These are phyloP conservation scores for Pionites leucogaster DNA, from an alignment of 2,113 vertebrate species.

Conservation along the genomic window DNA sequence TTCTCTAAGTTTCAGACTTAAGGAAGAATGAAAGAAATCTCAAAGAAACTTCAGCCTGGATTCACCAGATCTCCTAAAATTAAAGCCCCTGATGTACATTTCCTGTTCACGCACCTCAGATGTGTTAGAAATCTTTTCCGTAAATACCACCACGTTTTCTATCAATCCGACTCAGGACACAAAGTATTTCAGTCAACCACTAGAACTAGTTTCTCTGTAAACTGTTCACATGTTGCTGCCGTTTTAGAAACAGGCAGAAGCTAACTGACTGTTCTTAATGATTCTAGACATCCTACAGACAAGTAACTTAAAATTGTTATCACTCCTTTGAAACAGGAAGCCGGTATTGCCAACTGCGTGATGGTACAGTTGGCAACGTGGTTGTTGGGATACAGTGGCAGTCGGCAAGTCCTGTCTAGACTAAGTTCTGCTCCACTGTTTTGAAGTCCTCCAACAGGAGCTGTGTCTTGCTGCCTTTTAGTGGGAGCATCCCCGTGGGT, in stretches of 20 bases:
- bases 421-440: background rate
- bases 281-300: conserved; percentile 27
- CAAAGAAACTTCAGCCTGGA: background rate
- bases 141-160: conserved; percentile 15
- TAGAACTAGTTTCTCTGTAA: conserved; percentile 9
- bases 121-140: background rate
- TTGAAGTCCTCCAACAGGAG: background rate
- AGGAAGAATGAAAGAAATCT: background rate
- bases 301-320: conserved; percentile 2
- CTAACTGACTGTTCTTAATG: conserved; percentile 38
- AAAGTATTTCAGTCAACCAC: conserved; percentile 4
- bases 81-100: background rate
- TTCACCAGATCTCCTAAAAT: background rate
- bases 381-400: background rate
- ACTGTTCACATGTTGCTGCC: background rate
- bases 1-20: background rate
- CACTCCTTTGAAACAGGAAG: background rate
- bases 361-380: background rate
- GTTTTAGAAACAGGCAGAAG: conserved; percentile 9
- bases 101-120: background rate
- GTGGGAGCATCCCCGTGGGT: accelerated
- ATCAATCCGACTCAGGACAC: conserved; percentile 1
- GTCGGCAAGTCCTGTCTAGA: background rate
- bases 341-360: background rate
- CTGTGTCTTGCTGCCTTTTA: background rate